These are phyloP conservation scores for Panthera leo DNA, from an alignment of 2,113 vertebrate genomes.

Conservation along the genomic window DNA sequence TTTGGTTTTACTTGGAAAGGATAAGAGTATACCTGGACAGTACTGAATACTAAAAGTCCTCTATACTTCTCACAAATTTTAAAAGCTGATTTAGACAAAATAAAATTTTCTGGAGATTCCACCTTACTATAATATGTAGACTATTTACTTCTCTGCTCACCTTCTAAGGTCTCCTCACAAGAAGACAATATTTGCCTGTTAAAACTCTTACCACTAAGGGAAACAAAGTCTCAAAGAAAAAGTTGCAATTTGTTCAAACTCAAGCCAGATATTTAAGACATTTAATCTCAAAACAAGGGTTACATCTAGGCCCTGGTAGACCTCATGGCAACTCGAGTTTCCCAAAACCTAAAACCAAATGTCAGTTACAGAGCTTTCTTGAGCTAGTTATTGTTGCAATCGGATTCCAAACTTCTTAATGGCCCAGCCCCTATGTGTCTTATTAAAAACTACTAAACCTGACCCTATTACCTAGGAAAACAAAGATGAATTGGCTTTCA, in stretches of 20 bases:
- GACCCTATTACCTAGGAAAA: not conserved
- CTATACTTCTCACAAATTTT: not conserved
- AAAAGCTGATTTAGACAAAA: not conserved
- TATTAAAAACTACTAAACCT: not conserved
- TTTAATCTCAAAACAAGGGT: not conserved
- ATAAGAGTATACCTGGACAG: not conserved
- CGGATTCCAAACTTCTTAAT: not conserved
- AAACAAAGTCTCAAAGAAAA: not conserved
- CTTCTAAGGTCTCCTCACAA: not conserved
- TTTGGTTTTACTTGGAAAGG: not conserved
- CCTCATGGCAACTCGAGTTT: not conserved
- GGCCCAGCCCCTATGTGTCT: not conserved
- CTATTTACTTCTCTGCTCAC: not conserved
- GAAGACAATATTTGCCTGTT: not conserved
- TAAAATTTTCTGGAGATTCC: not conserved
- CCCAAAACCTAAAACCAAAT: not conserved
- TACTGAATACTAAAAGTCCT: not conserved
- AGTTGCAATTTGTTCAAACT: not conserved
- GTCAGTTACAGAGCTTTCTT: not conserved
- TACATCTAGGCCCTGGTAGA: not conserved
- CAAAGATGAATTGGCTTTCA: not conserved
- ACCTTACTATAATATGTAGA: not conserved
- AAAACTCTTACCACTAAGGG: not conserved
- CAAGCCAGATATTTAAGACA: not conserved
- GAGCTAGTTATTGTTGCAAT: not conserved